Percentiles rank a stretch among this genome's conserved stretches.
phyloP scores from a whole-genome alignment of 2,888 invertebrate species.

The Drosophila trichaetosa region DNA sequence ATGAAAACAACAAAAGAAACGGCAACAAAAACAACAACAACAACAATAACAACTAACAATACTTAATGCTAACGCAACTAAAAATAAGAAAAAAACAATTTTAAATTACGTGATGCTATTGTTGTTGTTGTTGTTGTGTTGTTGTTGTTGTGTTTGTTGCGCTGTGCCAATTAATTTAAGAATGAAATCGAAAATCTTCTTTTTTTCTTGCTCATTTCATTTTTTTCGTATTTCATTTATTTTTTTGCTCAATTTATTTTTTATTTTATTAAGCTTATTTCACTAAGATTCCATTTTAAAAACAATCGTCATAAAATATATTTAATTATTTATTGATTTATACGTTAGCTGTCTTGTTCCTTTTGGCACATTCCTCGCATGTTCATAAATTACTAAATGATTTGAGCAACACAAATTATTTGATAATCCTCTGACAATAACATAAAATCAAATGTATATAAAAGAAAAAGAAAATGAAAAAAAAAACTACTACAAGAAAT shows the following conservation, averaged over 20 bases:
- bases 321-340: conserved; percentile 11
- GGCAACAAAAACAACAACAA: background rate
- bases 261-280: background rate
- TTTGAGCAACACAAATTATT: conserved; percentile 31
- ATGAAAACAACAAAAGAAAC: conserved; percentile 1
- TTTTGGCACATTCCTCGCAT: conserved; percentile 3
- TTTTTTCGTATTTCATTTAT: conserved; percentile 10
- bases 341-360: conserved; percentile 1
- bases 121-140: conserved; percentile 10
- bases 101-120: conserved; percentile 64
- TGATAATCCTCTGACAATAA: conserved; percentile 28
- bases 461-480: background rate
- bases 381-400: conserved; percentile 44
- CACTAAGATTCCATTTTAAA: background rate
- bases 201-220: background rate
- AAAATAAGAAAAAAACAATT: conserved; percentile 62
- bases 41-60: conserved; percentile 24
- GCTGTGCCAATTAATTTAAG: conserved; percentile 75
- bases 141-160: conserved; percentile 26
- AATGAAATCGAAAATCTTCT: conserved; percentile 75
- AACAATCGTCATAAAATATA: background rate
- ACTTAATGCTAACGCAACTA: conserved; percentile 61
- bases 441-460: conserved; percentile 19
- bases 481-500: background rate
- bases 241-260: background rate